phyloP scores from a whole-genome alignment of 2,797 vertebrate species.

The Danio tinwini region DNA sequence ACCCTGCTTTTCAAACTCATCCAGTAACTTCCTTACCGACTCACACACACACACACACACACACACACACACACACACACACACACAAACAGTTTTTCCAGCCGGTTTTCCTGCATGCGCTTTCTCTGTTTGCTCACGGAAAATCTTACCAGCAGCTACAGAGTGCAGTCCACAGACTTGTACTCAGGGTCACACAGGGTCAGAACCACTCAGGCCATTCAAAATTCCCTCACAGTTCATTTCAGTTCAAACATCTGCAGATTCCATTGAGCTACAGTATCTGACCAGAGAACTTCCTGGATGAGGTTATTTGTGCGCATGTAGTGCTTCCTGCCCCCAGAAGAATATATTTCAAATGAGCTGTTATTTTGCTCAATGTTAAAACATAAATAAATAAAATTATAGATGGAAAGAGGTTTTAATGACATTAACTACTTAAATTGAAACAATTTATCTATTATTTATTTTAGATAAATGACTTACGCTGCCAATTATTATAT shows the following conservation, averaged over 20 bases:
- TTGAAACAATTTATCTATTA: no score
- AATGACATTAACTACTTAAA: no score
- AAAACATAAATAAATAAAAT: no score
- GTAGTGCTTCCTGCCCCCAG: background rate
- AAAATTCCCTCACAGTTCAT: conserved; percentile 5
- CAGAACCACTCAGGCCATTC: conserved; percentile 17
- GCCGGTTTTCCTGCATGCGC: conserved; percentile 28
- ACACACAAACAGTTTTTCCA: conserved; percentile 16
- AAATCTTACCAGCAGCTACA: conserved; percentile 47
- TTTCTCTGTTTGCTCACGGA: conserved; percentile 50
- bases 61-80: no score
- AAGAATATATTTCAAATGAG: background rate
- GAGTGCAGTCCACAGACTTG: conserved; percentile 45
- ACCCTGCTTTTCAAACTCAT: conserved; percentile 24
- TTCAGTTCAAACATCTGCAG: conserved; percentile 30
- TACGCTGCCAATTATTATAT: no score
- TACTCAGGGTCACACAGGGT: background rate
- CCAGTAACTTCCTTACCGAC: background rate
- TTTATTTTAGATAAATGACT: no score
- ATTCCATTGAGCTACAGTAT: conserved; percentile 43
- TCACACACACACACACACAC: conserved; percentile 11
- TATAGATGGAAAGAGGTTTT: no score
- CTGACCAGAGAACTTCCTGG: conserved; percentile 25
- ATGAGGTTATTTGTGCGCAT: background rate
- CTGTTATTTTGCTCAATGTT: background rate